Evolutionary conservation across 2,888 invertebrate genomes (phyloP).

Genomic region (Dynastes tityus): DNA sequence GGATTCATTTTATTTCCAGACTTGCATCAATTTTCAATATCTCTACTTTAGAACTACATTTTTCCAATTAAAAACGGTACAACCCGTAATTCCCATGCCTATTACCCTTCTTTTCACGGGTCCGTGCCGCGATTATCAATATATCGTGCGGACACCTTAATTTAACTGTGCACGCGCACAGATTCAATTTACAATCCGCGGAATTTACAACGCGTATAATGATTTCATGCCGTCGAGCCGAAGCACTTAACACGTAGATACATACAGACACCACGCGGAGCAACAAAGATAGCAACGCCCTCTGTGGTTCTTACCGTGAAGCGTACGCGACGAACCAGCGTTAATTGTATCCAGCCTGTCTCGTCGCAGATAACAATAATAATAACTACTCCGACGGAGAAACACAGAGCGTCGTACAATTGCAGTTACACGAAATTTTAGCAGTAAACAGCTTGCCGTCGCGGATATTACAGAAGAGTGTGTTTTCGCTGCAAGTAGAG

Average conservation of each 20-base stretch:
- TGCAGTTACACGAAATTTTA: slow-evolving; percentile 53
- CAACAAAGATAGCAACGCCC: not conserved
- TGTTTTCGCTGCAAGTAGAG: not conserved
- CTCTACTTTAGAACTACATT: too few relatives aligned
- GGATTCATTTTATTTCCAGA: too few relatives aligned
- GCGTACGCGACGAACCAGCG: not conserved
- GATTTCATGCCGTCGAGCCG: not conserved
- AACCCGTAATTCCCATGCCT: too few relatives aligned
- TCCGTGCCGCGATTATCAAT: too few relatives aligned
- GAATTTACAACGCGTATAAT: not conserved
- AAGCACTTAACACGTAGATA: not conserved
- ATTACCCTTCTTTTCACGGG: too few relatives aligned
- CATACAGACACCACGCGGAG: not conserved
- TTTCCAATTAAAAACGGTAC: too few relatives aligned
- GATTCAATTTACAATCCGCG: not conserved
- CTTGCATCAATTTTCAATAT: too few relatives aligned
- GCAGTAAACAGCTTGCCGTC: slow-evolving; percentile 54
- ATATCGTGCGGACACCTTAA: not conserved
- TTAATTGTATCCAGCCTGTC: slow-evolving; percentile 18
- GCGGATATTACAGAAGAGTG: slow-evolving; percentile 2
- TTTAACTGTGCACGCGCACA: slow-evolving; percentile 1
- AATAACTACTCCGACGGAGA: slow-evolving; percentile 9
- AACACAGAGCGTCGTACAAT: slow-evolving; percentile 24
- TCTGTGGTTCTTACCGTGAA: not conserved
- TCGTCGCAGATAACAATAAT: slow-evolving; percentile 35